A percentile compares a stretch with the other conserved stretches of the same genome.
These are phyloP conservation scores for Lomographa bimaculata DNA, from an alignment of 2,888 invertebrate genomes.

Conservation along the genomic window DNA sequence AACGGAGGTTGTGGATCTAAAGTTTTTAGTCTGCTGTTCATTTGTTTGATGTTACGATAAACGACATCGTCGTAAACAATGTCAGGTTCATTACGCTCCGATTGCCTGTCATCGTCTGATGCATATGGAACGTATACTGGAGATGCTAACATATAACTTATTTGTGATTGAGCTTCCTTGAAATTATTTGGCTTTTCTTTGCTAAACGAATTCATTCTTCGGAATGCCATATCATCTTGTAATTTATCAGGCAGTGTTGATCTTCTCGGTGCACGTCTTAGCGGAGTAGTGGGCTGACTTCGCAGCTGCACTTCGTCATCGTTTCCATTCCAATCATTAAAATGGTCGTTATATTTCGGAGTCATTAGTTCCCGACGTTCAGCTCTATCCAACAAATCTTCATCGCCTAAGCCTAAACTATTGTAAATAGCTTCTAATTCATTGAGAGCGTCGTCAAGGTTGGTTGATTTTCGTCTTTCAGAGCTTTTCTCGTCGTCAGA, in stretches of 20 bases:
- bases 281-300: conserved; percentile 75
- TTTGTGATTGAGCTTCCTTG: conserved; percentile 72
- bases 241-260: conserved; percentile 86
- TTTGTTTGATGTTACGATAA: conserved; percentile 90
- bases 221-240: conserved; percentile 92
- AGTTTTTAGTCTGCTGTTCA: conserved; percentile 88
- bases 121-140: conserved; percentile 85
- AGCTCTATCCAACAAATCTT: conserved; percentile 91
- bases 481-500: conserved; percentile 77
- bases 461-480: conserved; percentile 87
- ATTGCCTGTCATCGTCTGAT: conserved; percentile 76
- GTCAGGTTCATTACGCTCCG: conserved; percentile 90
- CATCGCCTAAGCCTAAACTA: conserved; percentile 92
- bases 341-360: conserved; percentile 73
- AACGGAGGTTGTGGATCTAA: conserved; percentile 94
- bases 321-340: conserved; percentile 80
- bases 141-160: conserved; percentile 88
- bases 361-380: conserved; percentile 88
- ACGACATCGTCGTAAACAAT: conserved; percentile 93
- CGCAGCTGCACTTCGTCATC: conserved; percentile 71
- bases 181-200: conserved; percentile 71
- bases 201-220: conserved; percentile 85
- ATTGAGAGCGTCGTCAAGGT: conserved; percentile 93
- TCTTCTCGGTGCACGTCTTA: conserved; percentile 64
- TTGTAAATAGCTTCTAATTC: conserved; percentile 96